These are phyloP conservation scores for Sericinus montela DNA, from an alignment of 2,888 invertebrate genomes.

Conservation along the genomic window DNA sequence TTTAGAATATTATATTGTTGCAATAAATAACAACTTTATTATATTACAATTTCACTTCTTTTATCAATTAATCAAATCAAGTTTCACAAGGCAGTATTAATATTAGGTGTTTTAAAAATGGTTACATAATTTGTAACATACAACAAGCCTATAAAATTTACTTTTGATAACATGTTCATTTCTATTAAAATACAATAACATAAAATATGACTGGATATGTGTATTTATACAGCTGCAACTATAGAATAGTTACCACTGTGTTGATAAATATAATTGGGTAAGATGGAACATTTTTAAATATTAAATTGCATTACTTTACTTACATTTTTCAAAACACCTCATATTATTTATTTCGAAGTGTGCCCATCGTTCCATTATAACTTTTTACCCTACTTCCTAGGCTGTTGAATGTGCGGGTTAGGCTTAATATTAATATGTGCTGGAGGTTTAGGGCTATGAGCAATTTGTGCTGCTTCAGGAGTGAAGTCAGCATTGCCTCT, in stretches of 20 bases:
- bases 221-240: background rate
- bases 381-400: slow-evolving; percentile 84
- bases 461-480: slow-evolving; percentile 91
- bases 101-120: slow-evolving; percentile 23
- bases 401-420: slow-evolving; percentile 89
- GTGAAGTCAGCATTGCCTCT: slow-evolving; percentile 93
- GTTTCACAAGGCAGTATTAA: slow-evolving; percentile 20
- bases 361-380: slow-evolving; percentile 21
- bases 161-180: too few relatives aligned
- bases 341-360: slow-evolving; percentile 26
- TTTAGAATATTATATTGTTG: background rate
- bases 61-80: slow-evolving; percentile 41
- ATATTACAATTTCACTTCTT: slow-evolving; percentile 29
- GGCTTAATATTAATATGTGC: slow-evolving; percentile 81
- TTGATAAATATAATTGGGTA: too few relatives aligned
- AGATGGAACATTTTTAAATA: too few relatives aligned
- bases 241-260: too few relatives aligned
- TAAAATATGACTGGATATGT: too few relatives aligned
- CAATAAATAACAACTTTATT: slow-evolving; percentile 5
- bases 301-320: background rate
- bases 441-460: slow-evolving; percentile 90
- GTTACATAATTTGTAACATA: background rate
- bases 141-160: too few relatives aligned
- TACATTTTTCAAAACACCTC: slow-evolving; percentile 9
- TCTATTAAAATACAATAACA: too few relatives aligned